Evolutionary conservation across 1,140 invertebrate genomes (phyloP).

Genomic region (Penaeus japonicus): DNA sequence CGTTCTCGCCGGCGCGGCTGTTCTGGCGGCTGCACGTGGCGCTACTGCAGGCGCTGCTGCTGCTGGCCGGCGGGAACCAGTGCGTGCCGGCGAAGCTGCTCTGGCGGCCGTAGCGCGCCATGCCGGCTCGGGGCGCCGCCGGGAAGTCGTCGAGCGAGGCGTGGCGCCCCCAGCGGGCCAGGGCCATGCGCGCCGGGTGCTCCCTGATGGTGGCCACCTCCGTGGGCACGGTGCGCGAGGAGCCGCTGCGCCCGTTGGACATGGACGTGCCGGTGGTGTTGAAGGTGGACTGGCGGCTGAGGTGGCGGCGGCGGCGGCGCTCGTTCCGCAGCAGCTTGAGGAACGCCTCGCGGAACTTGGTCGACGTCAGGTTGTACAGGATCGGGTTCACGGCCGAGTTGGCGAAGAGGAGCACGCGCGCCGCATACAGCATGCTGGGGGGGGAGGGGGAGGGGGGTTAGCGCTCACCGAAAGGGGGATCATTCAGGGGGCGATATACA

Average conservation of each 20-base stretch:
- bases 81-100: conserved; percentile 53
- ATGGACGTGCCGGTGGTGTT: conserved; percentile 55
- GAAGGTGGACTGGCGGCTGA: conserved; percentile 58
- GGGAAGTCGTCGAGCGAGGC: conserved; percentile 43
- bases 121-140: conserved; percentile 21
- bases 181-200: conserved; percentile 17
- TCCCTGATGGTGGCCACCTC: conserved; percentile 35
- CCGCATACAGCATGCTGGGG: conserved; percentile 41
- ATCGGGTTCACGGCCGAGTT: conserved; percentile 92
- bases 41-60: conserved; percentile 6
- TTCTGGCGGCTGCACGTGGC: conserved; percentile 41
- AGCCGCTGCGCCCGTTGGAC: conserved; percentile 55
- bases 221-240: conserved; percentile 43
- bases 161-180: conserved; percentile 40
- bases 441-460: not conserved
- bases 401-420: conserved; percentile 84
- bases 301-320: conserved; percentile 26
- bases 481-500: too few relatives aligned
- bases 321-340: conserved; percentile 44
- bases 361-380: conserved; percentile 86
- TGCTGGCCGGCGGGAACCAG: conserved; percentile 19
- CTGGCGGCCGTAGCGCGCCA: conserved; percentile 56
- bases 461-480: too few relatives aligned
- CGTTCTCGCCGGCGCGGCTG: conserved; percentile 29
- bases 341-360: conserved; percentile 87